phyloP scores from a whole-genome alignment of 30 jellyfish, hydroid and myxozoan genomes.

The Pseudorhiza aurosa region DNA sequence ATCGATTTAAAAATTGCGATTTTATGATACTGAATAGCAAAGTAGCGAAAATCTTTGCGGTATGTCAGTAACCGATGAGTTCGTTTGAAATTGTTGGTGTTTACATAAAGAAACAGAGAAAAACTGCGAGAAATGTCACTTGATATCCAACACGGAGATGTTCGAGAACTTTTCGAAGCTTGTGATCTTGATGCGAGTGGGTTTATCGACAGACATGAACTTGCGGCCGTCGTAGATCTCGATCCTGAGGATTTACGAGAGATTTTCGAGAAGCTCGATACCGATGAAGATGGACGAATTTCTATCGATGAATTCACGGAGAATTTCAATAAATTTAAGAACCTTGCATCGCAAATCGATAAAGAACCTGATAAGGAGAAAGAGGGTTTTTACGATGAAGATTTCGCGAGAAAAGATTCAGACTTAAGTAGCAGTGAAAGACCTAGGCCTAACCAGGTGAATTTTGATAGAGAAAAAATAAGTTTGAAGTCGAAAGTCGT shows the following conservation, averaged over 20 bases:
- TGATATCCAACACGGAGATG: slow-evolving; percentile 60
- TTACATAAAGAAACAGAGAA: slow-evolving; percentile 11
- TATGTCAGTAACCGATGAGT: too few species aligned
- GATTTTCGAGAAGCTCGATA: slow-evolving; percentile 75
- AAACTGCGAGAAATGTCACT: slow-evolving; percentile 48
- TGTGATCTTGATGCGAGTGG: slow-evolving; percentile 95
- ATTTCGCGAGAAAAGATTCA: background rate
- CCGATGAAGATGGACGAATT: slow-evolving; percentile 90
- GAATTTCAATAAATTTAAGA: slow-evolving; percentile 59
- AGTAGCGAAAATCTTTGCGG: too few species aligned
- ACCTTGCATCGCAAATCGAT: slow-evolving; percentile 52
- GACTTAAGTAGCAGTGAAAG: background rate
- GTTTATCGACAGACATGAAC: slow-evolving; percentile 87
- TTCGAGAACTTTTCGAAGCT: slow-evolving; percentile 81
- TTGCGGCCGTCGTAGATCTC: slow-evolving; percentile 97
- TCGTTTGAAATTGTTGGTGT: background rate
- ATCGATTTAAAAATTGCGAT: too few species aligned
- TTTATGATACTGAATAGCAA: too few species aligned
- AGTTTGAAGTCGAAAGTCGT: slow-evolving; percentile 33
- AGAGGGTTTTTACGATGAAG: background rate
- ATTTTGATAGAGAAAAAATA: slow-evolving; percentile 61
- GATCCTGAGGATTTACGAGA: slow-evolving; percentile 81
- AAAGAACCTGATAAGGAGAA: slow-evolving; percentile 14
- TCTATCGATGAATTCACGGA: slow-evolving; percentile 90
- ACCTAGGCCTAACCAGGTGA: slow-evolving; percentile 60